Base-by-base conservation (phyloP, 2,797 vertebrate genomes). In the Urocyon cinereoargenteus region DNA sequence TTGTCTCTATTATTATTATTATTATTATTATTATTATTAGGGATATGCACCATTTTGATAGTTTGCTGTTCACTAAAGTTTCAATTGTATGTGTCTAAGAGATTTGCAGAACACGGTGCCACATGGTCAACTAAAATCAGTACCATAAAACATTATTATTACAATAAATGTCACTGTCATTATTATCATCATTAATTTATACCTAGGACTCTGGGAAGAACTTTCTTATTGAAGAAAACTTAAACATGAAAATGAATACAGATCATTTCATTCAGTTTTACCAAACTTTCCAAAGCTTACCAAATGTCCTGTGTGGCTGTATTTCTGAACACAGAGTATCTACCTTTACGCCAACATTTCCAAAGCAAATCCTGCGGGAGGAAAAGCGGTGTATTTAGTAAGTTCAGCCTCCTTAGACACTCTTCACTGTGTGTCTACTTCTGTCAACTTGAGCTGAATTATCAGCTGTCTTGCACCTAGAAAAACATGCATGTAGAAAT, bases 241-340 rank as follows among this genome's bases (percentile, higher is more conserved):
- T 49, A 68, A 64, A 83, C n/a, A 72, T 91, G 3, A 59, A 78
- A 77, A 31, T 40, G 21, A 95, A 84, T 72, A 85, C 14, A 82
- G 28, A 59, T 89, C n/a, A 81, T 68, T 91, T 61, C 5, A 77
- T 82, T 93, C 34, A 92, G 78, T 79, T 92, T 85, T 15, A 93
- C 34, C 36, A 90, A 93, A 64, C 55, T 78, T 86, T 79, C 3
- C 82, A 78, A 82, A 96, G 24, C 66, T 93, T 93, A 28, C 31
- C 40, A 61, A 91, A 73, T 31, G 22, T 87, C 82, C 82, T 51
- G 1, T 13, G n/a, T 45, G 53, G 19, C 64, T 28, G 51, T 21
- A 86, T 94, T 90, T 86, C 49, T 96, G 86, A 93, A 92, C n/a
- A 59, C 77, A 82, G 22, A 22, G 12, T 84, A 28, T 45, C 51